Percentiles rank a stretch among this genome's conserved stretches.
Conservation (phyloP, 2,888 invertebrate genomes). For the Saturnia pavonia region DNA sequence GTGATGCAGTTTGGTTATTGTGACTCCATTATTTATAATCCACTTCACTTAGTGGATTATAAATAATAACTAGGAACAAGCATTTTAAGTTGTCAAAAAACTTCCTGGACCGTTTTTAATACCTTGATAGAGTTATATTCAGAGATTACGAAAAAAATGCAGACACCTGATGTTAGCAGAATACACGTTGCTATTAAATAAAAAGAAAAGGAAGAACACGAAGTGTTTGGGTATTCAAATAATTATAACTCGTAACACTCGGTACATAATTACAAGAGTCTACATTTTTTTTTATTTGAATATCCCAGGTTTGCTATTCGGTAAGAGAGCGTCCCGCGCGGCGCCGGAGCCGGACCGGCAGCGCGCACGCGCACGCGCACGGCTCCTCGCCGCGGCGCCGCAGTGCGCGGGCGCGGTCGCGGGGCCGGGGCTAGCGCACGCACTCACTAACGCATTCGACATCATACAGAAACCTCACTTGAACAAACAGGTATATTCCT, state of each 20-base stretch:
- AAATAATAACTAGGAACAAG: no score
- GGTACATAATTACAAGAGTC: no score
- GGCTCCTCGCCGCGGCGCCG: slow-evolving; percentile 58
- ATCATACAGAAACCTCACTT: slow-evolving; percentile 80
- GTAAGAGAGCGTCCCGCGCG: slow-evolving; percentile 37
- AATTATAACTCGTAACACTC: no score
- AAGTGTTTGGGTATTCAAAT: no score
- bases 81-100: no score
- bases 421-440: slow-evolving; percentile 53
- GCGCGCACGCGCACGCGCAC: slow-evolving; percentile 59
- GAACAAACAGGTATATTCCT: slow-evolving; percentile 77
- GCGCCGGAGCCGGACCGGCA: slow-evolving; percentile 34
- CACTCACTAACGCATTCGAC: slow-evolving; percentile 63
- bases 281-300: neutral
- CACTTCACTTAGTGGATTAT: neutral
- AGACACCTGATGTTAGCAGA: neutral
- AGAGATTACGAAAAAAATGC: no score
- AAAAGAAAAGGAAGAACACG: no score
- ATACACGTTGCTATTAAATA: neutral
- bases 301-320: slow-evolving; percentile 57
- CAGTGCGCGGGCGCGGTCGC: slow-evolving; percentile 34
- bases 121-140: neutral
- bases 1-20: no score
- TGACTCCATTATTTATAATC: no score
- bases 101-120: no score